These are phyloP conservation scores for Strix aluco DNA, from an alignment of 2,113 vertebrate genomes.

Conservation along the genomic window DNA sequence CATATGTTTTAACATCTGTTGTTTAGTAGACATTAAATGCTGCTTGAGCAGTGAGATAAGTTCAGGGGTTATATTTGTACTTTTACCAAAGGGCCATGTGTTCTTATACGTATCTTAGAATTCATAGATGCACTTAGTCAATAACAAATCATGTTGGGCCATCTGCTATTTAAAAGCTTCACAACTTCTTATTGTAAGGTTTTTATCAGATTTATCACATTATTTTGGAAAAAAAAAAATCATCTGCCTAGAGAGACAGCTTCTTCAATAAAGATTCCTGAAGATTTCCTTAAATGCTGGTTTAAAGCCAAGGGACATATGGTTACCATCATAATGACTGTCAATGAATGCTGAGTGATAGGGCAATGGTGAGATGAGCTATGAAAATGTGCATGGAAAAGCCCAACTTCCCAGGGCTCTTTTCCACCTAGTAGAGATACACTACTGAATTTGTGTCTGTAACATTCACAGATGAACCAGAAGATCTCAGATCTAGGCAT, in stretches of 20 bases:
- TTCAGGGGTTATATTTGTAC: not conserved
- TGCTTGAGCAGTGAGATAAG: not conserved
- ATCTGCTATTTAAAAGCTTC: not conserved
- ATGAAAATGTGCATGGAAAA: not conserved
- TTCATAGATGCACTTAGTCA: not conserved
- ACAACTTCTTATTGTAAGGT: not conserved
- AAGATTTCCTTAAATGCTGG: not conserved
- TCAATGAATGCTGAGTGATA: not conserved
- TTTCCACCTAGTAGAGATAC: not conserved
- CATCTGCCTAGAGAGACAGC: not conserved
- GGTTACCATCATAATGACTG: not conserved
- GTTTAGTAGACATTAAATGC: not conserved
- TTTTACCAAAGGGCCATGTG: not conserved
- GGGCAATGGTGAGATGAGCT: not conserved
- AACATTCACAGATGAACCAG: not conserved
- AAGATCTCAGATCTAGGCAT: not conserved
- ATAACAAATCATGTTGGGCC: not conserved
- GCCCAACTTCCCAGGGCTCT: not conserved
- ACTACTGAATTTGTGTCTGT: not conserved
- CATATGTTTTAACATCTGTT: slow-evolving; percentile 5
- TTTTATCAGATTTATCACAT: not conserved
- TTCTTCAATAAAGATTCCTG: not conserved
- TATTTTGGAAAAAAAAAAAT: not conserved
- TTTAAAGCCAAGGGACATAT: not conserved
- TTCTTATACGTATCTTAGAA: not conserved